Percentiles rank a stretch among this genome's conserved stretches.
These are phyloP conservation scores for Hymenopus coronatus DNA, from an alignment of 2,888 invertebrate species.

Conservation along the genomic window DNA sequence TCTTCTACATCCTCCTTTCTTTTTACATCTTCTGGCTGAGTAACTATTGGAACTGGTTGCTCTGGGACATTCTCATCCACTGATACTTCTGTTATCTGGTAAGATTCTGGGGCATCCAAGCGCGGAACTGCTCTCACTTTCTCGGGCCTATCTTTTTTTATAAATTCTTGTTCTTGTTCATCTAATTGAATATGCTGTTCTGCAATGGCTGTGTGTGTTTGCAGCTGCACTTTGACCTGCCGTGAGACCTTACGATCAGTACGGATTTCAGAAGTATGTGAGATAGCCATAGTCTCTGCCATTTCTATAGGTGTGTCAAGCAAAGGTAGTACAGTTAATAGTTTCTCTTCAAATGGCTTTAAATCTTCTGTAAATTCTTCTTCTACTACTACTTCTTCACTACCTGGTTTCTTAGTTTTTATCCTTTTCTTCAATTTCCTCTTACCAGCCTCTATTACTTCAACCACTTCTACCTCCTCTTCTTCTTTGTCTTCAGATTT, in stretches of 20 bases:
- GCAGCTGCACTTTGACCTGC: conserved; percentile 51
- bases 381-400: conserved; percentile 48
- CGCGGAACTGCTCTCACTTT: conserved; percentile 43
- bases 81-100: conserved; percentile 48
- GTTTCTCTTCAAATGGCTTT: conserved; percentile 47
- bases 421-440: conserved; percentile 41
- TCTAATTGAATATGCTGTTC: conserved; percentile 48
- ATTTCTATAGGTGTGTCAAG: conserved; percentile 44
- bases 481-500: conserved; percentile 36
- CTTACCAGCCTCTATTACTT: conserved; percentile 40
- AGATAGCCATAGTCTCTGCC: conserved; percentile 53
- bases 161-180: conserved; percentile 47
- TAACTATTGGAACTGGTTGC: conserved; percentile 36
- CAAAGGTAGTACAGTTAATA: conserved; percentile 36
- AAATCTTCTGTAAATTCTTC: conserved; percentile 50
- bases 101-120: conserved; percentile 51
- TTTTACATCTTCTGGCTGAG: conserved; percentile 37
- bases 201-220: conserved; percentile 53
- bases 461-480: conserved; percentile 43
- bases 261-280: conserved; percentile 44
- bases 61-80: conserved; percentile 41
- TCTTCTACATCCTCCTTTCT: conserved; percentile 36
- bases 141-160: conserved; percentile 38
- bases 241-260: conserved; percentile 37
- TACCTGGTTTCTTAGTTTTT: conserved; percentile 46